phyloP scores from a whole-genome alignment of 1,140 invertebrate species.

The Temnothorax curvispinosus region DNA sequence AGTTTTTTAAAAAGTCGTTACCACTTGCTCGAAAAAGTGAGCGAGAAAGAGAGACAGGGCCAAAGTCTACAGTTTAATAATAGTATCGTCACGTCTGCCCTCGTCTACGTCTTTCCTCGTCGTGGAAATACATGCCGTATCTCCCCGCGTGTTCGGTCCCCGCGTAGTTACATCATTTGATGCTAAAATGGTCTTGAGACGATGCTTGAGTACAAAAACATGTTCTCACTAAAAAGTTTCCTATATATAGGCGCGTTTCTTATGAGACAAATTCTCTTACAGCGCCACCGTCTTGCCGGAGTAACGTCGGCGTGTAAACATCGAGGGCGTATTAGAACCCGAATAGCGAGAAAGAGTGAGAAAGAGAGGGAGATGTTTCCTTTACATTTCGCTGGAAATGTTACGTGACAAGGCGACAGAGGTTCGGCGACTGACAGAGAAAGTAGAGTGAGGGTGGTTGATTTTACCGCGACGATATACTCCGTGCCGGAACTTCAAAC shows the following conservation, averaged over 20 bases:
- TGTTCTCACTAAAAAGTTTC: slow-evolving; percentile 71
- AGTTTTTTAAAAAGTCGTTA: not conserved
- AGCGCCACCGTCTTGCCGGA: slow-evolving; percentile 22
- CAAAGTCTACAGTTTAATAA: slow-evolving; percentile 70
- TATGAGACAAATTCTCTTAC: slow-evolving; percentile 58
- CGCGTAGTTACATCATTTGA: slow-evolving; percentile 74
- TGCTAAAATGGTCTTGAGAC: slow-evolving; percentile 75
- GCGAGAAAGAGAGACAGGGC: slow-evolving; percentile 24
- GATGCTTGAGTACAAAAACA: slow-evolving; percentile 74
- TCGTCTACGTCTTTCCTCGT: slow-evolving; percentile 51
- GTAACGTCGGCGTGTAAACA: slow-evolving; percentile 48
- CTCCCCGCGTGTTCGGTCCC: slow-evolving; percentile 70
- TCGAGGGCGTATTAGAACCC: slow-evolving; percentile 32
- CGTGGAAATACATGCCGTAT: slow-evolving; percentile 70
- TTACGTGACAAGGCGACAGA: slow-evolving; percentile 16
- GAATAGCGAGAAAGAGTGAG: slow-evolving; percentile 14
- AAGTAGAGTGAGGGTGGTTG: not conserved
- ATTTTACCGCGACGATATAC: slow-evolving; percentile 53
- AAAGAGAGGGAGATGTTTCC: slow-evolving; percentile 9
- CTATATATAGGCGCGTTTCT: slow-evolving; percentile 66
- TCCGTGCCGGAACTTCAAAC: slow-evolving; percentile 11
- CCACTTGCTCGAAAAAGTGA: slow-evolving; percentile 48
- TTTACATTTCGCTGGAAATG: slow-evolving; percentile 41
- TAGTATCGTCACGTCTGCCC: slow-evolving; percentile 65
- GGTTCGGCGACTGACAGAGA: not conserved